phyloP scores from a whole-genome alignment of 2,113 vertebrate species.

The Australoheros scitulus region DNA sequence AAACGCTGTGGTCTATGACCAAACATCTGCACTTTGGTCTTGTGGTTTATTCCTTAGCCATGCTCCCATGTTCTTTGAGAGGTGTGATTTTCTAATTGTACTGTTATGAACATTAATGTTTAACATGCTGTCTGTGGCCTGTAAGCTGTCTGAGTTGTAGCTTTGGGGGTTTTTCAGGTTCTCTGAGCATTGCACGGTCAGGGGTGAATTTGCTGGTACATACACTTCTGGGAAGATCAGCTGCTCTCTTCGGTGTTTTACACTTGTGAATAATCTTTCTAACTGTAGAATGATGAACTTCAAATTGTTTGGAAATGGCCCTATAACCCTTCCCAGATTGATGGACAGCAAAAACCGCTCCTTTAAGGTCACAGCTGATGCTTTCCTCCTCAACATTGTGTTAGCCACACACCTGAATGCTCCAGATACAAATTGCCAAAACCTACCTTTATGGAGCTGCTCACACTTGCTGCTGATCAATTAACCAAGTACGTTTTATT shows the following conservation, averaged over 20 bases:
- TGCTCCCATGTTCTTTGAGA: no score
- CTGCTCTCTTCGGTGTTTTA: no score
- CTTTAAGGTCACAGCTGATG: background rate
- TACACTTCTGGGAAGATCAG: background rate
- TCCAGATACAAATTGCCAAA: background rate
- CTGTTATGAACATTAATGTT: background rate
- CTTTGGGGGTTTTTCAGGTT: fast-evolving
- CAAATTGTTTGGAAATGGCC: no score
- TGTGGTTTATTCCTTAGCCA: no score
- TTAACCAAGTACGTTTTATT: background rate
- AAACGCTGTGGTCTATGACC: no score
- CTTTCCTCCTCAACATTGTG: background rate
- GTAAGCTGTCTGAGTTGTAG: background rate
- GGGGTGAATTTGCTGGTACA: background rate
- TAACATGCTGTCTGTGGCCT: background rate
- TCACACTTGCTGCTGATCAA: background rate
- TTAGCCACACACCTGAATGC: background rate
- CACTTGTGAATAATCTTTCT: no score
- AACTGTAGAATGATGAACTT: no score
- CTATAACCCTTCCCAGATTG: no score
- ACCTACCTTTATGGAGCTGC: background rate
- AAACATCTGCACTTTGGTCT: no score
- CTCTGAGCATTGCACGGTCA: background rate
- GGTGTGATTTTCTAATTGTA: background rate
- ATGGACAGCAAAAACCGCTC: background rate